Base-by-base conservation (phyloP, 1,140 invertebrate species). In the Drosophila sp. region DNA sequence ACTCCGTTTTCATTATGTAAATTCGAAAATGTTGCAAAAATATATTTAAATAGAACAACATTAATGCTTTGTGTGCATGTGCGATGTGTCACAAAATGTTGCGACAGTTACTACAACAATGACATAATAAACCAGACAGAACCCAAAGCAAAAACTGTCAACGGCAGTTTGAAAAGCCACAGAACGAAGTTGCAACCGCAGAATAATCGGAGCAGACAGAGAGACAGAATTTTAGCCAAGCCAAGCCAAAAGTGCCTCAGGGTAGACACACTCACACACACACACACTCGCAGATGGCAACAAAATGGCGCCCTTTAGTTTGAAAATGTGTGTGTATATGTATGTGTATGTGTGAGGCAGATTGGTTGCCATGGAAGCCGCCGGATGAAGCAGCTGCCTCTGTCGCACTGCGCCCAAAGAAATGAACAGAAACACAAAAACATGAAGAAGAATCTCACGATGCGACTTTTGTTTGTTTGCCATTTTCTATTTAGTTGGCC, bases 251-350 rank as follows among this genome's bases (percentile, higher is more conserved):
- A 67, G 29, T 9, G 66, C 72, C 72, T 74, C 70, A 74, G 21
- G 43, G 51, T 13, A 43, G 32, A 34, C 16, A 45, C 46, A 29
- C 8, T 51, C 5, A 72, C 62, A 66, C 14, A 34, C 18, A 62
- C 56, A 67, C 16, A 41, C 9, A 43, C 14, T 7, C 27, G 27
- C 29, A 58, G 11, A 51, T 54, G 59, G 59, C 46, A 65, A 64
- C 73, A 76, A 76, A 76, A 76, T 72, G 73, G 73, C 73, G 73
- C 43, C 72, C 21, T 54, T 59, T 58, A 34, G 38, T 25, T 16
- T 46, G 56, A 14, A 21, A n/a, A 25, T 58, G 25, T 45, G n/a
- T 40, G 9, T 16, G 21, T 6, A 6, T 6, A 6, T 29, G 27
- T 7, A 7, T 6, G 4, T 3, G 25, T 27, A 18, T 56, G 36